Conservation (phyloP, 23 tunicate species). For the Halocynthia roretzi region DNA sequence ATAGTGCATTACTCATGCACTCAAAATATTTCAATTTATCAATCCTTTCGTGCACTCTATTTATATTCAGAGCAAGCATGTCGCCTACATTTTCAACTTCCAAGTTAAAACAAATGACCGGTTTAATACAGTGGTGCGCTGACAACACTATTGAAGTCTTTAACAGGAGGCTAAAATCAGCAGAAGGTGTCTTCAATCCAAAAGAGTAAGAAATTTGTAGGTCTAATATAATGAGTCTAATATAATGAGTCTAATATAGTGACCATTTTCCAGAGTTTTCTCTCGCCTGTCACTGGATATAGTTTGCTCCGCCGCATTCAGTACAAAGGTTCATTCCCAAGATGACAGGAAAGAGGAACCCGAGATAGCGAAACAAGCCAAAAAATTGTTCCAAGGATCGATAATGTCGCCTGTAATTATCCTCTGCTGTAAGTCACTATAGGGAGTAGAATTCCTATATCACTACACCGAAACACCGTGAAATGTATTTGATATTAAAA, state of each 20-base stretch:
- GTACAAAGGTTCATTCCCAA: constrained; percentile 52
- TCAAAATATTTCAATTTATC: neutral
- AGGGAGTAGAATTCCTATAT: neutral
- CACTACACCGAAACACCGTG: no score
- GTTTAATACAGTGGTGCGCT: constrained; percentile 44
- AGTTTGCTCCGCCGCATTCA: constrained; percentile 76
- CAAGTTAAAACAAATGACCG: constrained; percentile 67
- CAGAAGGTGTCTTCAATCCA: constrained; percentile 41
- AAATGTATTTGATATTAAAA: no score
- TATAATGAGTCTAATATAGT: no score
- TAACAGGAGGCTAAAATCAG: constrained; percentile 5
- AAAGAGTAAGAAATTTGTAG: constrained; percentile 41
- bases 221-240: neutral
- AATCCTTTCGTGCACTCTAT: neutral
- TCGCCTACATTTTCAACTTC: constrained; percentile 64
- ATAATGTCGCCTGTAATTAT: neutral
- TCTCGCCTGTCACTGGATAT: constrained; percentile 55
- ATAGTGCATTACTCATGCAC: no score
- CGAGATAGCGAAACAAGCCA: constrained; percentile 10
- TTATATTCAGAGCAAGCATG: constrained; percentile 25
- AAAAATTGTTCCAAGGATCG: constrained; percentile 16
- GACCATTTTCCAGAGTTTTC: constrained; percentile 27
- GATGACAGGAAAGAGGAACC: constrained; percentile 21
- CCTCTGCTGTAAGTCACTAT: neutral
- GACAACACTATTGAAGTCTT: constrained; percentile 26